phyloP scores from a whole-genome alignment of 2,113 vertebrate genomes.

The Paramormyrops kingsleyae region DNA sequence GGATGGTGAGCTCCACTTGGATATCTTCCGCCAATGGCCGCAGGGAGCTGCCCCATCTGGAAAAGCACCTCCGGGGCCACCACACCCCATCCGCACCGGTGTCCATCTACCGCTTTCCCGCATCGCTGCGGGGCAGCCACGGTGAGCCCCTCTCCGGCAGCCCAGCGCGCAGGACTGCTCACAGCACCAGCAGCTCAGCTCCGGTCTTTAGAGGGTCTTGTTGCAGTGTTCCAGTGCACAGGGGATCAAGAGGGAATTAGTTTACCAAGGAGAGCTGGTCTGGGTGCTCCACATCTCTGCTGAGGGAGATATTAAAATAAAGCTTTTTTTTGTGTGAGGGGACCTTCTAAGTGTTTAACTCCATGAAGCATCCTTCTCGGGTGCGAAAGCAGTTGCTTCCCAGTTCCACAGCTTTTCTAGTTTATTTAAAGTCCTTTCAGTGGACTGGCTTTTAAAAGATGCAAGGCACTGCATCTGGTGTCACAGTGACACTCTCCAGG shows the following conservation, averaged over 20 bases:
- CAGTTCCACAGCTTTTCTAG: background rate
- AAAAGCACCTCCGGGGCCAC: constrained; percentile 69
- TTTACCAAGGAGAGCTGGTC: constrained; percentile 4
- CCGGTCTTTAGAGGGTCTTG: background rate
- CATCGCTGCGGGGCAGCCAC: constrained; percentile 79
- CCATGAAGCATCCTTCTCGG: background rate
- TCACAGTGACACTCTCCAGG: background rate
- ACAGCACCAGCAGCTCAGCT: background rate
- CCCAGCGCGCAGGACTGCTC: background rate
- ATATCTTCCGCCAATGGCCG: constrained; percentile 50
- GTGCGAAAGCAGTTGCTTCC: background rate
- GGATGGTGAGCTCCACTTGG: constrained; percentile 71
- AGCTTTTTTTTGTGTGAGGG: background rate
- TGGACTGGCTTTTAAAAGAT: background rate
- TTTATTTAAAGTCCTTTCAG: background rate
- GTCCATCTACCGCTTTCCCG: constrained; percentile 82
- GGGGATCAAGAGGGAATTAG: constrained; percentile 18
- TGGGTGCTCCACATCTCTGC: background rate
- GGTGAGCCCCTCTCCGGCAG: constrained; percentile 62
- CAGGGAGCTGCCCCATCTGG: constrained; percentile 51
- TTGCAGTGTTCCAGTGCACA: constrained; percentile 2
- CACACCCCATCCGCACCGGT: constrained; percentile 74
- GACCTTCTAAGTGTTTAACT: background rate
- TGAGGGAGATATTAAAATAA: background rate
- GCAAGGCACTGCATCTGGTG: background rate